Conservation (phyloP, 2,113 vertebrate species). For the Protobothrops mucrosquamatus region DNA sequence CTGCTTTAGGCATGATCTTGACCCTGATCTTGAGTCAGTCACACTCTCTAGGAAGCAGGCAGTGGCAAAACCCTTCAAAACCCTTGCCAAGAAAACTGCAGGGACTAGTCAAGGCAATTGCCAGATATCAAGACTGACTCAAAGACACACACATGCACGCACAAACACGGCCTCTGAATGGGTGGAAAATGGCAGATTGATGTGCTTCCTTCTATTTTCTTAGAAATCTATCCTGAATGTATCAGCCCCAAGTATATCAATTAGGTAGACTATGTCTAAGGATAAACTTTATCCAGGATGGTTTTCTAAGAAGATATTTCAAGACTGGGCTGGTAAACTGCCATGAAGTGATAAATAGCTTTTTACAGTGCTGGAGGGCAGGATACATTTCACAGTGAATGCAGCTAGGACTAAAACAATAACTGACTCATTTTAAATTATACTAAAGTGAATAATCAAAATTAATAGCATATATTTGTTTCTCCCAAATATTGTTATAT, state of each 20-base stretch:
- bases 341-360: background rate
- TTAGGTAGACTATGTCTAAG: background rate
- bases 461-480: background rate
- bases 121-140: background rate
- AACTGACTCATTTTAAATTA: background rate
- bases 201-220: background rate
- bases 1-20: background rate
- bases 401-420: background rate
- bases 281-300: background rate
- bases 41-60: background rate
- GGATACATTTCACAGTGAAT: background rate
- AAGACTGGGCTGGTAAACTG: background rate
- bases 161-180: background rate
- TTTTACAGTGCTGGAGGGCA: background rate
- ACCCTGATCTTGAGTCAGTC: background rate
- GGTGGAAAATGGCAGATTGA: background rate
- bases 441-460: background rate
- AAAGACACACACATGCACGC: background rate
- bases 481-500: background rate
- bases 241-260: background rate
- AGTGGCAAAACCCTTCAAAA: background rate
- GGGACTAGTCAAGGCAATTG: background rate
- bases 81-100: background rate
- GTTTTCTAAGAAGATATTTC: background rate
- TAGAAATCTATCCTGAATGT: background rate